Conservation (phyloP, 2,888 invertebrate species). For the Dryobotodes eremita region DNA sequence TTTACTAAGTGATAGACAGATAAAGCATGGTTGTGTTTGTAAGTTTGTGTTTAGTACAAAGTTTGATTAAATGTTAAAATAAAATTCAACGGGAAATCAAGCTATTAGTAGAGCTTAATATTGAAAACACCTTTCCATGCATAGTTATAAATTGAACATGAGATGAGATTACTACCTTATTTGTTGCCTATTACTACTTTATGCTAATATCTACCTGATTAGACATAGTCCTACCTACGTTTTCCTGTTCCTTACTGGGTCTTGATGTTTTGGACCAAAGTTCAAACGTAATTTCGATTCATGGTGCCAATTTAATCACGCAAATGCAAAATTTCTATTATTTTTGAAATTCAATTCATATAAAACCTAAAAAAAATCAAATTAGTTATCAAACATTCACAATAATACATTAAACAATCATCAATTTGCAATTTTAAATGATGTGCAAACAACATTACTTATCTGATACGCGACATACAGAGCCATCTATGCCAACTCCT, state of each 20-base stretch:
- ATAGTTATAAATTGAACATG: slow-evolving; percentile 14
- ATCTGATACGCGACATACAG: slow-evolving; percentile 17
- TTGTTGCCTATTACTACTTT: neutral
- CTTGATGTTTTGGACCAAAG: slow-evolving; percentile 15
- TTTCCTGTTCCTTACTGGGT: neutral
- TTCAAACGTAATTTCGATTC: neutral
- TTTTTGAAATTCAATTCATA: too few species aligned
- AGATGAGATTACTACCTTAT: slow-evolving; percentile 1
- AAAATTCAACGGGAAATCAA: slow-evolving; percentile 11
- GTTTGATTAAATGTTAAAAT: neutral
- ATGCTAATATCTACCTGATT: slow-evolving; percentile 2
- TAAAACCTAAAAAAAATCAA: too few species aligned
- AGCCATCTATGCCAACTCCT: slow-evolving; percentile 53
- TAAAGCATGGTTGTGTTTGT: slow-evolving; percentile 1
- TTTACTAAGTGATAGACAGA: slow-evolving; percentile 18
- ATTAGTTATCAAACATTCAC: neutral
- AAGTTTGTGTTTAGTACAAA: neutral
- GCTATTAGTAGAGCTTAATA: neutral
- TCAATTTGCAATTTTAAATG: too few species aligned
- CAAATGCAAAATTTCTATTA: too few species aligned
- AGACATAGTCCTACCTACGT: neutral
- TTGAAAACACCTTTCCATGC: slow-evolving; percentile 2
- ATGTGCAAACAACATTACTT: too few species aligned
- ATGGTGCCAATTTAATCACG: neutral
- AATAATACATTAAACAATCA: too few species aligned